Conservation (phyloP, 2,888 invertebrate genomes). For the Sinodicranocentrus sp. region DNA sequence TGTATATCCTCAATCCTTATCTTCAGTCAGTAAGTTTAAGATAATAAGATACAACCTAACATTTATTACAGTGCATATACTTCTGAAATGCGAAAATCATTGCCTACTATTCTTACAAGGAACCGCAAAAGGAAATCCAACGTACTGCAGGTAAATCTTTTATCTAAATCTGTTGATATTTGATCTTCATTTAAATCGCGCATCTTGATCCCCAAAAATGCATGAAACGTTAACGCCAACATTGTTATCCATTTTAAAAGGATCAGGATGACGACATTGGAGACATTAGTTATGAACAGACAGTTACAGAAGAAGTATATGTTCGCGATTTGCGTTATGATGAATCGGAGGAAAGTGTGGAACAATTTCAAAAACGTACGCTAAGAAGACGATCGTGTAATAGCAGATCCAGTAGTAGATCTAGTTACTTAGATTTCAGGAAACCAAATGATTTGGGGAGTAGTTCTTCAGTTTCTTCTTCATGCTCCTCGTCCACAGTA, state of each 20-base stretch:
- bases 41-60: too few relatives aligned
- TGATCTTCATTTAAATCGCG: too few relatives aligned
- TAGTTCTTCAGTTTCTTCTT: conserved; percentile 38
- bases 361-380: conserved; percentile 35
- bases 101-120: conserved; percentile 59
- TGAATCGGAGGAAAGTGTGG: conserved; percentile 18
- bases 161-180: too few relatives aligned
- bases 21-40: too few relatives aligned
- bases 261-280: conserved; percentile 24
- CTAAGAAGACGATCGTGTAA: conserved; percentile 48
- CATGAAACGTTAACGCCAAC: too few relatives aligned
- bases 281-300: conserved; percentile 9
- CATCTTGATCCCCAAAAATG: too few relatives aligned
- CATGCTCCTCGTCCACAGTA: conserved; percentile 55
- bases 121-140: conserved; percentile 69
- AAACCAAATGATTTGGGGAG: conserved; percentile 50
- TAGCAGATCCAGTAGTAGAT: conserved; percentile 55
- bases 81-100: conserved; percentile 54
- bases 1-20: too few relatives aligned
- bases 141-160: conserved; percentile 65
- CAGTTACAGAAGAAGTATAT: conserved; percentile 22
- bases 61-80: conserved; percentile 29
- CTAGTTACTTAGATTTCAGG: conserved; percentile 49
- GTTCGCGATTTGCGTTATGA: conserved; percentile 22
- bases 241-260: not conserved